Evolutionary conservation across 2,888 invertebrate genomes (phyloP).

Genomic region (Mesorhabditis spiculigera): DNA sequence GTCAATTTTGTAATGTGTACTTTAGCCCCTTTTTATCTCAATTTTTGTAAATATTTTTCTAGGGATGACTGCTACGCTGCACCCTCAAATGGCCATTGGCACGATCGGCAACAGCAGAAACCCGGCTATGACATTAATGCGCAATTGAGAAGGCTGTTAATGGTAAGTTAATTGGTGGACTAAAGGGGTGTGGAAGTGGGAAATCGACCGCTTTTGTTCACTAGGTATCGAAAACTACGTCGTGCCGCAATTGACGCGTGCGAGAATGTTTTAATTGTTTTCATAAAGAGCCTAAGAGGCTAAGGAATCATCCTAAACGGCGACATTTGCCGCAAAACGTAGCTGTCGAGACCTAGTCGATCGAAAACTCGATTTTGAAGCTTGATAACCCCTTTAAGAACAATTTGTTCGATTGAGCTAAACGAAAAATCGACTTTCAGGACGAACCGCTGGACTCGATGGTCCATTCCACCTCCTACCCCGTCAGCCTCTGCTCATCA

Average conservation of each 20-base stretch:
- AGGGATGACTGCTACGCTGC: constrained; percentile 6
- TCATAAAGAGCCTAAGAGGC: too few relatives aligned
- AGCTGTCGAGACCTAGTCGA: too few relatives aligned
- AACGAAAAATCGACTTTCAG: constrained; percentile 14
- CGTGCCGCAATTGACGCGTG: too few relatives aligned
- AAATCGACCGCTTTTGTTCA: too few relatives aligned
- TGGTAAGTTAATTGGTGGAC: constrained; percentile 16
- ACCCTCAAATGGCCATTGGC: not conserved
- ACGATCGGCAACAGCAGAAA: not conserved
- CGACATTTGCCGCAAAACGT: not conserved
- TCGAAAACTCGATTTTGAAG: too few relatives aligned
- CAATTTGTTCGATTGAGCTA: not conserved
- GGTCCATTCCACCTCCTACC: constrained; percentile 55
- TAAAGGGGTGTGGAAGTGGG: too few relatives aligned
- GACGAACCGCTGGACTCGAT: constrained; percentile 49
- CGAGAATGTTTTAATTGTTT: too few relatives aligned
- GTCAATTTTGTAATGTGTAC: too few relatives aligned
- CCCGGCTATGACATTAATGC: constrained; percentile 49
- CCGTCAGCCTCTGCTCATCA: constrained; percentile 44
- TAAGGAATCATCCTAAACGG: not conserved
- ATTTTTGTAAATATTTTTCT: not conserved
- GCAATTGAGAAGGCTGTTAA: constrained; percentile 48
- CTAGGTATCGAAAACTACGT: too few relatives aligned
- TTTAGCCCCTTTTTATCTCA: not conserved
- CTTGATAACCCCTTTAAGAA: too few relatives aligned